phyloP scores from a whole-genome alignment of 2,113 vertebrate genomes.

The Melanocharis versteri region DNA sequence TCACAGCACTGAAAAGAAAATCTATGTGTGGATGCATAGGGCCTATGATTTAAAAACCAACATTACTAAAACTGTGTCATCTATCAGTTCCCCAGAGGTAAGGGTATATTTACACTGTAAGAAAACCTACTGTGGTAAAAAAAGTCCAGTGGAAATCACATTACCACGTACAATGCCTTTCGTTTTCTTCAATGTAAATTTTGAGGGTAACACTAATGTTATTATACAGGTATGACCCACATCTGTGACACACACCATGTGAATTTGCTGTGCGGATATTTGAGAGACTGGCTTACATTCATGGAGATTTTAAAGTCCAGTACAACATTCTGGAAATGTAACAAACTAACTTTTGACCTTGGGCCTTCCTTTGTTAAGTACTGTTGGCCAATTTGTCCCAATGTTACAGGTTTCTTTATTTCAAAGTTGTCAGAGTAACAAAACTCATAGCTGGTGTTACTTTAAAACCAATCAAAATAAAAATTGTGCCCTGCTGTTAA shows the following conservation, averaged over 20 bases:
- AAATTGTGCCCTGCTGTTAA: background rate
- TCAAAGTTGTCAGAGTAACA: background rate
- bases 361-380: background rate
- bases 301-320: background rate
- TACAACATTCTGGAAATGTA: background rate
- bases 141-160: background rate
- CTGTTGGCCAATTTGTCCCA: slow-evolving; percentile 3
- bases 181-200: slow-evolving; percentile 34
- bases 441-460: background rate
- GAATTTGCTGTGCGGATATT: background rate
- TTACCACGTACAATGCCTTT: background rate
- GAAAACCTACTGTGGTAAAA: background rate
- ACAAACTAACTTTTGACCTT: slow-evolving; percentile 9
- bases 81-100: background rate
- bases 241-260: background rate
- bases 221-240: slow-evolving; percentile 3
- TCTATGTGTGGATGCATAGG: background rate
- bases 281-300: slow-evolving; percentile 21
- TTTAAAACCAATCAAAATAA: slow-evolving; percentile 3
- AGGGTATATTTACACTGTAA: background rate
- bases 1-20: background rate
- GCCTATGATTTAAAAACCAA: background rate
- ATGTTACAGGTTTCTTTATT: slow-evolving; percentile 20
- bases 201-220: slow-evolving; percentile 13
- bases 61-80: background rate